Conservation (phyloP, 2,888 invertebrate genomes). For the Cancer borealis region DNA sequence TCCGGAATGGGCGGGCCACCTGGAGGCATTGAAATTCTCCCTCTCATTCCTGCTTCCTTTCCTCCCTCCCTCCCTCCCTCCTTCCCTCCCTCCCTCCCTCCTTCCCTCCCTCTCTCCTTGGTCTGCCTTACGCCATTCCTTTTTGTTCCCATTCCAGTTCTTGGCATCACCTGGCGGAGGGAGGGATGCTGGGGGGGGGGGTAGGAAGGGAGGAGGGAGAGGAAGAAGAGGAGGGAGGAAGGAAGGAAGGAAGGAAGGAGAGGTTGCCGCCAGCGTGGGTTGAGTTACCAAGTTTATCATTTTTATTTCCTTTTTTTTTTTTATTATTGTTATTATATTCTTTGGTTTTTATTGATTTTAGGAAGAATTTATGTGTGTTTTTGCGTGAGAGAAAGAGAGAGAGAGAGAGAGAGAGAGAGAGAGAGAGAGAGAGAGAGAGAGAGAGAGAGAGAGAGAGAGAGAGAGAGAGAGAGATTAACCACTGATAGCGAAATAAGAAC, state of each 20-base stretch:
- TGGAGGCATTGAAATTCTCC: conserved; percentile 4
- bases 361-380: neutral
- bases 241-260: neutral
- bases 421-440: conserved; percentile 11
- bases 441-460: neutral
- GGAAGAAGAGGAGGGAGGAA: neutral
- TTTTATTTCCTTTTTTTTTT: neutral
- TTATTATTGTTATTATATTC: neutral
- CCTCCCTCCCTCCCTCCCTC: neutral
- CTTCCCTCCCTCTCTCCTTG: neutral
- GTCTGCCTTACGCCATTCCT: conserved; percentile 38
- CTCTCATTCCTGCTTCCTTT: neutral
- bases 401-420: neutral
- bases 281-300: neutral
- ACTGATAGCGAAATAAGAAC: neutral
- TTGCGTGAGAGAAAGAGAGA: neutral
- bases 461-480: neutral
- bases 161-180: conserved; percentile 40
- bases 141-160: conserved; percentile 46
- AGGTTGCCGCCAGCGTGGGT: neutral
- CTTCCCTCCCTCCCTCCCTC: neutral
- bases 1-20: conserved; percentile 3
- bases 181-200: neutral
- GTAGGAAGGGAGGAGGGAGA: neutral
- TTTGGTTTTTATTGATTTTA: neutral